Evolutionary conservation across 2,797 vertebrate species (phyloP), one percentile per base, ranked within the genome.

Genomic region (Mormyrops boulengeri): DNA sequence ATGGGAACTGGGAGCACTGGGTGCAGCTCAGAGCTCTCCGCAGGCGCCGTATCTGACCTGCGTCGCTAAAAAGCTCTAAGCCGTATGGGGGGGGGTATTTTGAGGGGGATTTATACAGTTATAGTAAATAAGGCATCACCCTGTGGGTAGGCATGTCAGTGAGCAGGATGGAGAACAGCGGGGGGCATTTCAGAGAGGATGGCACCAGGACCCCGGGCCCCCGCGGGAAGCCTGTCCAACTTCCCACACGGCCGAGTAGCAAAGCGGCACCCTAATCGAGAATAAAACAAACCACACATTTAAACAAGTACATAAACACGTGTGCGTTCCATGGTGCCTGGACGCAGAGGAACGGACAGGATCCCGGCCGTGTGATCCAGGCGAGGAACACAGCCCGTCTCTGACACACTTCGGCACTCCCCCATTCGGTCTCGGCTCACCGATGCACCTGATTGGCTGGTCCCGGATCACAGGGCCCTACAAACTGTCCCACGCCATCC

Each of bases 391-490:
- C 69, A 14, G 69, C 30, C 34, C 41, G n/a, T 22, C 49, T 49
- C 82, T 7, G 9, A 3, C 34, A 80, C 44, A 1, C 8, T n/a
- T n/a, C 82, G 1, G 47, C 41, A 22, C 4, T 57, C 55, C 47
- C 44, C 22, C 80, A 50, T 11, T 95, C 94, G 93, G 95, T 95
- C 92, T 96, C 95, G 55, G 95, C 95, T 95, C 95, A 96, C 92
- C 95, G 95, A 92, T 96, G 96, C 96, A 94, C 92, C 95, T 95
- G 95, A 96, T 96, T 96, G 95, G 95, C 94, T 92, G 94, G 96
- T 96, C 95, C 95, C 95, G 95, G 95, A 93, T 93, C 94, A 94
- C 93, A 92, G 95, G 95, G 94, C 94, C 92, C 95, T 95, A 95
- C 95, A 95, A 95, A 96, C 95, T 95, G 94, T 90, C 91, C 89